These are phyloP conservation scores for Phthorimaea operculella DNA, from an alignment of 1,140 invertebrate species.

Conservation along the genomic window DNA sequence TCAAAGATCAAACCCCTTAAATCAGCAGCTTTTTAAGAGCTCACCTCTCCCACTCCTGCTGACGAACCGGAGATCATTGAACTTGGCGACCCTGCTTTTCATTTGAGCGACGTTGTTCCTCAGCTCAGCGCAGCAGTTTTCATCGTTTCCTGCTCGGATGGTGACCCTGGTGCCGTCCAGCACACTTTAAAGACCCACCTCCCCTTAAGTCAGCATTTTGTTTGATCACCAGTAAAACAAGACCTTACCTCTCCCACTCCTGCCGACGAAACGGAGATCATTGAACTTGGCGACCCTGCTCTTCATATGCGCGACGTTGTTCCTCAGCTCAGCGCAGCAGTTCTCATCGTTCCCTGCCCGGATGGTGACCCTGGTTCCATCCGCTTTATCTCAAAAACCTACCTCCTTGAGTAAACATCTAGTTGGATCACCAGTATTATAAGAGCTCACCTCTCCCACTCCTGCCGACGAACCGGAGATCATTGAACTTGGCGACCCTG, in stretches of 20 bases:
- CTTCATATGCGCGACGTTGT: conserved; percentile 85
- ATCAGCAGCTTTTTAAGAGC: conserved; percentile 26
- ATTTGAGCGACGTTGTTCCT: conserved; percentile 90
- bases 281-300: conserved; percentile 73
- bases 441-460: conserved; percentile 87
- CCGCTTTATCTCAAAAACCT: conserved; percentile 67
- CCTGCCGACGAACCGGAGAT: conserved; percentile 94
- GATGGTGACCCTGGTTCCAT: conserved; percentile 88
- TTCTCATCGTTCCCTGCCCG: conserved; percentile 94
- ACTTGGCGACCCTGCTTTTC: conserved; percentile 97
- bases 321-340: conserved; percentile 76
- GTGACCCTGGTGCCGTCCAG: conserved; percentile 87
- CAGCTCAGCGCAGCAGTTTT: conserved; percentile 89
- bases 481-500: conserved; percentile 96
- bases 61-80: conserved; percentile 96
- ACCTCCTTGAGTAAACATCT: too few relatives aligned
- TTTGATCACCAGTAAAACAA: conserved; percentile 96
- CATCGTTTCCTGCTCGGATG: conserved; percentile 90
- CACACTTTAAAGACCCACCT: conserved; percentile 60
- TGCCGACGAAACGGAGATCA: conserved; percentile 95
- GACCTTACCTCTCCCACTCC: conserved; percentile 90
- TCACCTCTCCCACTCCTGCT: conserved; percentile 94
- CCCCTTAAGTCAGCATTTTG: conserved; percentile 92
- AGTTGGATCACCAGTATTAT: too few relatives aligned
- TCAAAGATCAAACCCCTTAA: background rate